Evolutionary conservation across 2,797 vertebrate genomes (phyloP).

Genomic region (Chelonia mydas): DNA sequence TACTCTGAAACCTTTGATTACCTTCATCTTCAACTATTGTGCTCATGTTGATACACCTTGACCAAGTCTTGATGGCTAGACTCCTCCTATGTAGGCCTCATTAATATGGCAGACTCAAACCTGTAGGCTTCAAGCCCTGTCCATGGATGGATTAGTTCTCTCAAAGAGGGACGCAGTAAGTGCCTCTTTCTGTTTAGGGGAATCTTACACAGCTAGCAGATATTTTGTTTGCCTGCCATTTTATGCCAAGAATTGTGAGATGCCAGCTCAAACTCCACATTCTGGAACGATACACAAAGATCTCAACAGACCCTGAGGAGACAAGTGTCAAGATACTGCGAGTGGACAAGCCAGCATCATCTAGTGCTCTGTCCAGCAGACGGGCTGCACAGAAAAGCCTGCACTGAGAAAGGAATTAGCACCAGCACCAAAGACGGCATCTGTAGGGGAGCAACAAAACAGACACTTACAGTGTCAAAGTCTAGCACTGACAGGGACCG

Average conservation of each 20-base stretch:
- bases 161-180: not conserved
- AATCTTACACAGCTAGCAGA: not conserved
- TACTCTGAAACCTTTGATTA: not conserved
- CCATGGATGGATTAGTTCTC: not conserved
- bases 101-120: not conserved
- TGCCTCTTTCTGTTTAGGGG: not conserved
- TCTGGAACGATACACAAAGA: too few species aligned
- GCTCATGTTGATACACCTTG: not conserved
- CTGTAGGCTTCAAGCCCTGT: not conserved
- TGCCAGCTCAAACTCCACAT: too few species aligned
- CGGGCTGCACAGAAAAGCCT: too few species aligned
- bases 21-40: conserved; percentile 4
- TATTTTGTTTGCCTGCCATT: not conserved
- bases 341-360: too few species aligned
- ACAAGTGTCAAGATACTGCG: too few species aligned
- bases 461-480: not conserved
- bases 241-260: not conserved
- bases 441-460: not conserved
- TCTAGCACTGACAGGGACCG: not conserved
- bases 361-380: too few species aligned
- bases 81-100: not conserved
- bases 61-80: not conserved
- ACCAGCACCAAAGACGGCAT: too few species aligned
- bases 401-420: too few species aligned
- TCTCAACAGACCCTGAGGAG: too few species aligned